Evolutionary conservation across 1,140 invertebrate genomes (phyloP).

Genomic region (Arctopsyche grandis): DNA sequence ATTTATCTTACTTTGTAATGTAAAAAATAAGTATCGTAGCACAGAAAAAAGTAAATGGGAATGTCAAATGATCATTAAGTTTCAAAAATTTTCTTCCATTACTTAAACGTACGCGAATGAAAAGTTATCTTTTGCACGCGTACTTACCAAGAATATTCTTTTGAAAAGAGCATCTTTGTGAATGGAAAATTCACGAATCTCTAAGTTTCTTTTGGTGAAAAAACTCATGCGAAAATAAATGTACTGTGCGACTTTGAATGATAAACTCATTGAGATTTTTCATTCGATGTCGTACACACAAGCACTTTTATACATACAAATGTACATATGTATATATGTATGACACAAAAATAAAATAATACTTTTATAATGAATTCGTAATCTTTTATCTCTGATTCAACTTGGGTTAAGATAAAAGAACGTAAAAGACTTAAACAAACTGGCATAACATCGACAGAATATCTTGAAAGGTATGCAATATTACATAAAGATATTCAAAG

Average conservation of each 20-base stretch:
- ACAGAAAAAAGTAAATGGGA: neutral
- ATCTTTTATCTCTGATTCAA: too few species aligned
- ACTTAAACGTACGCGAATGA: neutral
- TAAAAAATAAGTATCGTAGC: neutral
- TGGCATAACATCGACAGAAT: too few species aligned
- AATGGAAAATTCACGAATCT: neutral
- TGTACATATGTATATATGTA: too few species aligned
- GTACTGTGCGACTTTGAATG: conserved; percentile 13
- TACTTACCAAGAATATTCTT: neutral
- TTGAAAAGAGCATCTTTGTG: neutral
- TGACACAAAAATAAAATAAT: too few species aligned
- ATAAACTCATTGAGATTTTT: conserved; percentile 8
- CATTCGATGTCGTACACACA: neutral
- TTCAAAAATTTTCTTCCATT: conserved; percentile 15
- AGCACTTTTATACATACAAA: neutral
- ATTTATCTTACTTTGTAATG: too few species aligned
- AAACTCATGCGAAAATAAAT: neutral
- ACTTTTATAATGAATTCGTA: too few species aligned
- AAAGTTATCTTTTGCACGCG: conserved; percentile 1
- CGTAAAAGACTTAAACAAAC: too few species aligned
- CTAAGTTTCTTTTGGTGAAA: neutral
- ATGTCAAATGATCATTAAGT: conserved; percentile 29
- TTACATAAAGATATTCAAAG: too few species aligned
- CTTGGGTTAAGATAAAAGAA: too few species aligned
- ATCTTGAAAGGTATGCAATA: too few species aligned